Evolutionary conservation across 2,888 invertebrate genomes (phyloP).

Genomic region (Pogonocherus hispidulus): DNA sequence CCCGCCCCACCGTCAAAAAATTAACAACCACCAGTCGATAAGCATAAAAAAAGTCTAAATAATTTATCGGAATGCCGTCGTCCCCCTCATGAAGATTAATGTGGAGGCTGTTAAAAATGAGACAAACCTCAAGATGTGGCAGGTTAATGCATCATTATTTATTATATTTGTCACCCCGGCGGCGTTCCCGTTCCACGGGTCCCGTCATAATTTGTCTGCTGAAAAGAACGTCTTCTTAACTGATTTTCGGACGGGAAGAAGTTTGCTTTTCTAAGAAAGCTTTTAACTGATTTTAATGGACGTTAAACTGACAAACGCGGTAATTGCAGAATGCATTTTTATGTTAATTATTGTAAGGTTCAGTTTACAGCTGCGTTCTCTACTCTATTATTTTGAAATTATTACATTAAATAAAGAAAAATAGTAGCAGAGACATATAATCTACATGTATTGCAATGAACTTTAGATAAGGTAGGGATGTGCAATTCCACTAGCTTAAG

Average conservation of each 20-base stretch:
- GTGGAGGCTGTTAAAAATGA: conserved; percentile 55
- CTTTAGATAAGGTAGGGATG: too few species aligned
- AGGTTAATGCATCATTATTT: conserved; percentile 62
- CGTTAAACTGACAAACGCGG: too few species aligned
- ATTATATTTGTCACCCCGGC: conserved; percentile 56
- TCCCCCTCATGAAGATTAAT: conserved; percentile 59
- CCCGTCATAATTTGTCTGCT: conserved; percentile 46
- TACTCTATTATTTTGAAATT: too few species aligned
- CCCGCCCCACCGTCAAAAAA: conserved; percentile 32
- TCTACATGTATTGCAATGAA: too few species aligned
- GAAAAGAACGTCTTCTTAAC: conserved; percentile 32
- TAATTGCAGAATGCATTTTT: too few species aligned
- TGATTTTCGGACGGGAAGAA: background rate
- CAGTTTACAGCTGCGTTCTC: too few species aligned
- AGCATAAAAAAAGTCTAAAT: conserved; percentile 46
- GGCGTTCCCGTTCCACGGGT: conserved; percentile 40
- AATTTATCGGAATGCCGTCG: conserved; percentile 49
- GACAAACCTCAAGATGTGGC: conserved; percentile 57
- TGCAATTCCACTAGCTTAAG: too few species aligned
- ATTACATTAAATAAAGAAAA: too few species aligned
- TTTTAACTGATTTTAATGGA: too few species aligned
- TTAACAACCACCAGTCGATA: conserved; percentile 42
- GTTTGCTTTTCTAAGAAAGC: too few species aligned
- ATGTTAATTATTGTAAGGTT: too few species aligned
- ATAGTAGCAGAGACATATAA: too few species aligned